Evolutionary conservation across 2,797 vertebrate genomes (phyloP), one percentile per base, ranked within the genome.

Genomic region (Cichlasoma orientale): DNA sequence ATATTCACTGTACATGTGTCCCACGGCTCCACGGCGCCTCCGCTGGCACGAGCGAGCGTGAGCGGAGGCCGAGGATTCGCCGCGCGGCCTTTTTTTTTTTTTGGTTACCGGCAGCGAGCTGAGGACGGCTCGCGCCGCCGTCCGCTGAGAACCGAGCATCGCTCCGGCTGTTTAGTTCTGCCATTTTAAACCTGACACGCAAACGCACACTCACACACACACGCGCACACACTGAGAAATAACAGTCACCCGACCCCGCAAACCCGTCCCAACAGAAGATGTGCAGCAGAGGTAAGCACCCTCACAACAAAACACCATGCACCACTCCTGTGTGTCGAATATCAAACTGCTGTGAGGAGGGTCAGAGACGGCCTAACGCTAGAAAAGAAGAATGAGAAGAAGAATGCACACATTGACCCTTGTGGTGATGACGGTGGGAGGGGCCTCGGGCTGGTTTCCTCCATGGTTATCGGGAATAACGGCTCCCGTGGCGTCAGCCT

Each of bases 231-330:
- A 56, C 78, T 47, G n/a, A 82, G 16, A 76, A 61, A 86, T 77
- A 82, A 80, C 54, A 83, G 38, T 78, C 82, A 74, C 66, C 71
- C 71, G 56, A 66, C 47, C 74, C 56, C 63, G 56, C 44, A 57
- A 72, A 56, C 77, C 72, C 16, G 19, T 70, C 78, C 80, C 66
- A 68, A 87, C 68, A 77, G 82, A 87, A 90, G 87, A 91, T 78
- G 90, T 93, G 91, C 90, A 92, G 93, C 87, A 89, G 82, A 90
- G 78, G 78, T 73, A 85, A 90, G 70, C 85, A 85, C 78, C 83
- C 83, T 82, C 86, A 89, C 74, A 83, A 82, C 57, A 74, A 77
- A 91, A 78, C 82, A 83, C 85, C 83, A 88, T 87, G 85, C 79
- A 90, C 87, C 90, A 86, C 71, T 86, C 88, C 82, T 82, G 80